Evolutionary conservation across 2,888 invertebrate genomes (phyloP), one percentile per base, ranked within the genome.

Genomic region (Drosophila colorata): DNA sequence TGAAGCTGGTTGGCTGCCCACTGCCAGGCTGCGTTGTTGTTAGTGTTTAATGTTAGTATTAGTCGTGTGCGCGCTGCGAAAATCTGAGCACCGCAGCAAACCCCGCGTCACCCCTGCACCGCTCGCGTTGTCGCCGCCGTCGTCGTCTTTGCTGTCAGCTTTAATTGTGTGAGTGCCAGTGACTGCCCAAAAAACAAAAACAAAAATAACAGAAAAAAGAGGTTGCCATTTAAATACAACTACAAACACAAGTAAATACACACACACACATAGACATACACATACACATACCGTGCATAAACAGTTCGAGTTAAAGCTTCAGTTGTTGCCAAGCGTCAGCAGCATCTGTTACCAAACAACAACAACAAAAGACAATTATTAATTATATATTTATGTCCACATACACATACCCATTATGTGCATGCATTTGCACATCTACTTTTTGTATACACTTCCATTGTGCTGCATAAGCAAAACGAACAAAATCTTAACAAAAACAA

Each of bases 61-160:
- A 79, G 71, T 56, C 60, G 71, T 61, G 59, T 68, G 60, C 66
- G 78, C 84, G 87, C 69, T 78, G 86, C 89, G 82, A 87, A 87
- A 87, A 88, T 60, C 82, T 69, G 57, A 78, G 73, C 63, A 60
- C 46, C 40, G 43, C 47, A 40, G 33, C 33, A 33, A 33, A 23
- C 41, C 16, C 9, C 23, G n/a, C 18, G 23, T n/a, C 38, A 16
- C 25, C 28, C 13, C 16, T 40, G 37, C 48, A 23, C 20, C 63
- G 69, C 71, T 76, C 88, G 87, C 71, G 87, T 79, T 81, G 85
- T 85, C 82, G 71, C 68, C 70, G 59, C 78, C 44, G 16, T 13
- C 43, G 43, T 49, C 43, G 52, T 63, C 63, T 51, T 64, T 65
- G 68, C 60, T 66, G 69, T 60, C 56, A 71, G 59, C 69, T 59